Base-by-base conservation (phyloP, 2,888 invertebrate genomes). In the Drosophila neonasuta region DNA sequence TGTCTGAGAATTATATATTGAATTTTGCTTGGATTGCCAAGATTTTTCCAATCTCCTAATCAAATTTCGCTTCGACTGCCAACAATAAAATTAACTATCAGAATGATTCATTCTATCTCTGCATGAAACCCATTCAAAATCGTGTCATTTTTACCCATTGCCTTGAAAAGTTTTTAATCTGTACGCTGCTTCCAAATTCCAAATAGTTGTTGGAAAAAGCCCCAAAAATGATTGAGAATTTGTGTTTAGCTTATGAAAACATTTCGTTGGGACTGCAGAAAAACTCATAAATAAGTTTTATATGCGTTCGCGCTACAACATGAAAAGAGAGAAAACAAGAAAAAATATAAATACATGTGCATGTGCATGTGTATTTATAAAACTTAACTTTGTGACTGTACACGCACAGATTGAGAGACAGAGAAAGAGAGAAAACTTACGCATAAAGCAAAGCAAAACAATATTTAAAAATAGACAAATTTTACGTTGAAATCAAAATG, bases 211-310 rank as follows among this genome's bases (percentile, higher is more conserved):
- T 36, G 32, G 36, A 46, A 32, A 46, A 61, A 48, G 36, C 11
- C 30, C 24, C 39, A 48, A 61, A 61, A 32, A 55, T 56, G 5
- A 56, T 57, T 36, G 56, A 56, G 36, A 34, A 36, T 56, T 36
- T 49, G 24, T 56, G 45, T 56, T 45, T 46, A 46, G 45, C 45
- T 68, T 57, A 51, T 51, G 52, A 68, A 83, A 63, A 64, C 59
- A 69, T 61, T 51, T 64, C 49, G 24, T 20, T 50, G 46, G 48
- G 45, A 63, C 58, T 56, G 80, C 74, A 78, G 86, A 80, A 77
- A 87, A 87, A 88, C 84, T 86, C 88, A 80, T 86, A 88, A 88
- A 86, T 86, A 78, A 68, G 67, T 79, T 85, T 82, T 69, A 78
- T 76, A 74, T 77, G 71, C 71, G 48, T 64, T 54, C 57, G 44